phyloP scores from a whole-genome alignment of 1,140 invertebrate species.

The Heliconius melpomene region DNA sequence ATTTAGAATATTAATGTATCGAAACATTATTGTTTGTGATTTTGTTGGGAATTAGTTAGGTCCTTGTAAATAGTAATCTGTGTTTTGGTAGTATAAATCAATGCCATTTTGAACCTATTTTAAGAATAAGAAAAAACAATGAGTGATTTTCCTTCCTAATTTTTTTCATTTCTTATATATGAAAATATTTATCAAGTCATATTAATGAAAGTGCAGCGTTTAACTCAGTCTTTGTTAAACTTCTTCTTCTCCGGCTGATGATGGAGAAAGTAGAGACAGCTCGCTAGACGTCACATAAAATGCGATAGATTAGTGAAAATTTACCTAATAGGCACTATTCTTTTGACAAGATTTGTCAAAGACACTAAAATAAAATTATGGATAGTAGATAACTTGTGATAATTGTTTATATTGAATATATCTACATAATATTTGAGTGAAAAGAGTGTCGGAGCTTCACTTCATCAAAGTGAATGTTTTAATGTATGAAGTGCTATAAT shows the following conservation, averaged over 20 bases:
- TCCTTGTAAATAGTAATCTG: background rate
- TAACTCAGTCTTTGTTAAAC: too few relatives aligned
- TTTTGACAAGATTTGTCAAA: background rate
- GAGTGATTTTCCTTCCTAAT: too few relatives aligned
- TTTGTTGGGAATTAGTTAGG: background rate
- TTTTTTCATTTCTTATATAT: too few relatives aligned
- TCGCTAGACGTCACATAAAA: too few relatives aligned
- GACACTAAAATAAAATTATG: background rate
- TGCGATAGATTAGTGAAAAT: too few relatives aligned
- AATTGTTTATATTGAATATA: slow-evolving; percentile 11
- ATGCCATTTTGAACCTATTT: too few relatives aligned
- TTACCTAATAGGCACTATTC: too few relatives aligned
- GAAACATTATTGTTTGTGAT: background rate
- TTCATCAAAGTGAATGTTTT: slow-evolving; percentile 1
- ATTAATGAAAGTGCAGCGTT: too few relatives aligned
- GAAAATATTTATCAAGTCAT: too few relatives aligned
- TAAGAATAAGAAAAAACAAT: too few relatives aligned
- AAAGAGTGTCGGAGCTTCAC: background rate
- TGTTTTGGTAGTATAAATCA: background rate
- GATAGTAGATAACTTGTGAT: background rate
- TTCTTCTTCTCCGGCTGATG: too few relatives aligned
- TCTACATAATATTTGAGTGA: background rate
- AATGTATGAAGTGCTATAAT: slow-evolving; percentile 2
- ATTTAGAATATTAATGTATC: background rate
- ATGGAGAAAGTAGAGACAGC: too few relatives aligned